Conservation (phyloP, 37 sponge, comb jelly and placozoan species). For the Petrosia ficiformis region DNA sequence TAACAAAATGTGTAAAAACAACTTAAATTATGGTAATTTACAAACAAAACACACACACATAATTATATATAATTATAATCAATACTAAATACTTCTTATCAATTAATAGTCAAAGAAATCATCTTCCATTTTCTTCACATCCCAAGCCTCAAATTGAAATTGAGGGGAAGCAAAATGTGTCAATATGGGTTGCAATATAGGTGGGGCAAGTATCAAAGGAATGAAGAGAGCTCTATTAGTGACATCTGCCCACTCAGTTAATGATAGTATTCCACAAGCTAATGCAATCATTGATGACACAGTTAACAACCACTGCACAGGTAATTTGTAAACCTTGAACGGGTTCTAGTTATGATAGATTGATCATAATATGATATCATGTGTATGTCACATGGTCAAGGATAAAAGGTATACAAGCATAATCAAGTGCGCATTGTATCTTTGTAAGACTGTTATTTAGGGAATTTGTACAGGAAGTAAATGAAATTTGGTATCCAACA, state of each 20-base stretch:
- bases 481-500: too few relatives aligned
- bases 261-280: conserved; percentile 27
- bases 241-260: conserved; percentile 9
- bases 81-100: background rate
- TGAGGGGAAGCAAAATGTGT: conserved; percentile 33
- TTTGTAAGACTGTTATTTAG: too few relatives aligned
- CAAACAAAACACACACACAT: background rate
- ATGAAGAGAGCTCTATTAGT: background rate
- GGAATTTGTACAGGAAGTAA: too few relatives aligned
- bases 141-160: conserved; percentile 23
- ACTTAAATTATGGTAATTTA: background rate
- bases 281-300: background rate
- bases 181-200: conserved; percentile 19
- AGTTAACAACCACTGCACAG: conserved; percentile 3
- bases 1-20: background rate
- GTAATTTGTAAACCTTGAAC: conserved; percentile 11
- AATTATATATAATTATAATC: background rate
- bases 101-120: conserved; percentile 25
- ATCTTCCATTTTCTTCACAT: background rate
- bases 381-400: too few relatives aligned
- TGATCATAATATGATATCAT: too few relatives aligned
- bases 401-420: too few relatives aligned
- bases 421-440: too few relatives aligned
- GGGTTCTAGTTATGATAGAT: conserved; percentile 13
- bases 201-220: conserved; percentile 19